These are phyloP conservation scores for Pyrocoelia pectoralis DNA, from an alignment of 2,888 invertebrate species.

Conservation along the genomic window DNA sequence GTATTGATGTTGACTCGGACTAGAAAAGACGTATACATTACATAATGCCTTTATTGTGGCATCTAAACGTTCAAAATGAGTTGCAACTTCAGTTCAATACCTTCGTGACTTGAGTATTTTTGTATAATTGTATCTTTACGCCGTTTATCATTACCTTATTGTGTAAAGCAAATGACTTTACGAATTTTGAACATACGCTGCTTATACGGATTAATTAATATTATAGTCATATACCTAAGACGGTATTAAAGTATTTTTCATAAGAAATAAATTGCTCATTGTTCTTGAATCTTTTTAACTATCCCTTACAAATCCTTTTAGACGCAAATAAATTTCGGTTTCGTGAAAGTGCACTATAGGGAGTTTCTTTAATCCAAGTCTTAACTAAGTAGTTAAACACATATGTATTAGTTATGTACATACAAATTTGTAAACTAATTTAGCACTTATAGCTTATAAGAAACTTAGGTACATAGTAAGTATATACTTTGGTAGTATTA, in stretches of 20 bases:
- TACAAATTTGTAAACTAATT: slow-evolving; percentile 1
- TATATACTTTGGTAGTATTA: neutral
- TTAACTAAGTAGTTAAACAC: neutral
- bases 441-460: neutral
- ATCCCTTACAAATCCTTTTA: neutral
- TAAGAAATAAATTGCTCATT: neutral
- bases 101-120: slow-evolving; percentile 39
- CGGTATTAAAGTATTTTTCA: neutral
- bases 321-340: neutral
- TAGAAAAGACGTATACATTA: slow-evolving; percentile 27
- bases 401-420: neutral
- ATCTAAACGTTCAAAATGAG: slow-evolving; percentile 37
- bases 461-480: neutral
- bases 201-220: slow-evolving; percentile 27
- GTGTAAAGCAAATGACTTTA: slow-evolving; percentile 27
- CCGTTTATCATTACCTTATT: slow-evolving; percentile 28
- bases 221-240: slow-evolving; percentile 15
- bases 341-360: neutral
- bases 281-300: neutral
- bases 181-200: slow-evolving; percentile 28
- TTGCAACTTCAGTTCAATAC: slow-evolving; percentile 38
- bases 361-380: neutral
- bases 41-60: slow-evolving; percentile 36
- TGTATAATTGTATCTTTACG: slow-evolving; percentile 34
- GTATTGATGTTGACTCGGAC: slow-evolving; percentile 20